Evolutionary conservation across 2,797 vertebrate species (phyloP).

Genomic region (Mormyrops boulengeri): DNA sequence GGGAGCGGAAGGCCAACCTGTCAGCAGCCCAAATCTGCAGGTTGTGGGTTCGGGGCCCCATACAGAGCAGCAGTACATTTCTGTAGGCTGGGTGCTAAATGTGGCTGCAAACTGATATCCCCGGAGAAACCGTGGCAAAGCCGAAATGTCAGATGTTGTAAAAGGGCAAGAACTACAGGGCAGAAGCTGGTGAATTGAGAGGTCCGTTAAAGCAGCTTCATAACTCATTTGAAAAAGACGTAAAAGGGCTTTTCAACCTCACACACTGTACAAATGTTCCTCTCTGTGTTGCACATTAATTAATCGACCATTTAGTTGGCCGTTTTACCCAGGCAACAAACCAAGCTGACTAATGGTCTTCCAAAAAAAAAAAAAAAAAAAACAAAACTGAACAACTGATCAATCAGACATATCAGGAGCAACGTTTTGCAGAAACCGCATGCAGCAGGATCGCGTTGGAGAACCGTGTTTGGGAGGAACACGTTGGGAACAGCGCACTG

Average conservation of each 20-base stretch:
- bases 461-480: not conserved
- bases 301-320: not conserved
- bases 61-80: not conserved
- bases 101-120: not conserved
- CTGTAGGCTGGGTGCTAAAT: not conserved
- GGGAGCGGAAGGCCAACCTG: not conserved
- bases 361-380: not conserved
- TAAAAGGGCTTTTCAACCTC: not conserved
- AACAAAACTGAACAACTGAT: not conserved
- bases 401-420: not conserved
- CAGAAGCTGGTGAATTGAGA: not conserved
- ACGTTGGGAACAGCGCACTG: not conserved
- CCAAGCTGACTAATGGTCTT: not conserved
- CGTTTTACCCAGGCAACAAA: not conserved
- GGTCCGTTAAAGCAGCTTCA: not conserved
- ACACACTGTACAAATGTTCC: not conserved
- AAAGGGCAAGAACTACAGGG: not conserved
- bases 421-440: not conserved
- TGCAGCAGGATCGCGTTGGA: not conserved
- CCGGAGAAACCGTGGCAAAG: not conserved
- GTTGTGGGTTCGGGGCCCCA: not conserved
- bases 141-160: not conserved
- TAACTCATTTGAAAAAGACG: not conserved
- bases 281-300: not conserved
- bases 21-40: not conserved